These are phyloP conservation scores for Ophion slaviceki DNA, from an alignment of 2,888 invertebrate genomes.

Conservation along the genomic window DNA sequence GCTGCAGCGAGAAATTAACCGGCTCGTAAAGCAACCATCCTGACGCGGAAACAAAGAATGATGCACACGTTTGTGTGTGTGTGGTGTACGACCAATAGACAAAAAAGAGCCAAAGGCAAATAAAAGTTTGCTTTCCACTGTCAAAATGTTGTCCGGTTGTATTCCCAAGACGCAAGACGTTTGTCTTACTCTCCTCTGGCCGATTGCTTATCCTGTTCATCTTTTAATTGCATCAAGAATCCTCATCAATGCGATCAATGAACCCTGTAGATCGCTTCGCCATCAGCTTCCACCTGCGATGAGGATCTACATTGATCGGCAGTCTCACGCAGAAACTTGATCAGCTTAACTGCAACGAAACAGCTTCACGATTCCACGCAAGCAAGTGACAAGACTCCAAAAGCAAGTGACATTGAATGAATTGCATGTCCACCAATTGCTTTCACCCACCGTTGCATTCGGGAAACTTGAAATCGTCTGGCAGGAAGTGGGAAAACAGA, in stretches of 20 bases:
- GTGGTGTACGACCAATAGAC: constrained; percentile 2
- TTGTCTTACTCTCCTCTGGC: neutral
- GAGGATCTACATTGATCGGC: too few species aligned
- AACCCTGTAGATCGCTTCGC: too few species aligned
- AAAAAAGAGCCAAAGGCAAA: constrained; percentile 26
- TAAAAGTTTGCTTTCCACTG: constrained; percentile 32
- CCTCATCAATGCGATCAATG: too few species aligned
- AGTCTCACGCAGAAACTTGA: neutral
- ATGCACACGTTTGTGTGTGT: constrained; percentile 16
- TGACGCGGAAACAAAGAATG: constrained; percentile 50
- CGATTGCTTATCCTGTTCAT: neutral
- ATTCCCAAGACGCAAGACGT: constrained; percentile 25
- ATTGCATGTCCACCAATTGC: too few species aligned
- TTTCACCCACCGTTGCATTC: neutral
- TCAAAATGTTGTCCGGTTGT: constrained; percentile 41
- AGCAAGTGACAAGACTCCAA: too few species aligned
- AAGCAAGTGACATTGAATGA: too few species aligned
- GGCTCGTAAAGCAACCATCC: constrained; percentile 49
- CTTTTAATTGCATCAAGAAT: neutral
- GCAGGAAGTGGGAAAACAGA: neutral
- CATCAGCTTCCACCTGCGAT: too few species aligned
- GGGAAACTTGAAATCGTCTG: neutral
- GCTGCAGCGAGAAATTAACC: constrained; percentile 53
- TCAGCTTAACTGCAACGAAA: neutral
- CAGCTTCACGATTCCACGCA: neutral